Percentiles rank a stretch among this genome's conserved stretches.
Evolutionary conservation across 2,888 invertebrate genomes (phyloP).

Genomic region (Watsonalla cultraria): DNA sequence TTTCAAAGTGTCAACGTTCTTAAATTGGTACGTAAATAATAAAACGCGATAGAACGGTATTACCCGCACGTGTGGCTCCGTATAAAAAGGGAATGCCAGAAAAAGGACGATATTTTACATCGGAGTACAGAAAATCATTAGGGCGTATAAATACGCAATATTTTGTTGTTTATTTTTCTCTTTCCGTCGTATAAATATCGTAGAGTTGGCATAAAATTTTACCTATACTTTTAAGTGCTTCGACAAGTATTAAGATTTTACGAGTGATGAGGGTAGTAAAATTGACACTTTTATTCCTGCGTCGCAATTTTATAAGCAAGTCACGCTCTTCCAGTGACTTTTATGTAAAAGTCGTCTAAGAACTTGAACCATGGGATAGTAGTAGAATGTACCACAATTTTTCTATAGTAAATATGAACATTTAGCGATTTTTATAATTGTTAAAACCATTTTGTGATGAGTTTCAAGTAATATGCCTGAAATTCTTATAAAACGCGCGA

Average conservation of each 20-base stretch:
- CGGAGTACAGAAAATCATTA: not conserved
- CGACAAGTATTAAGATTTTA: constrained; percentile 29
- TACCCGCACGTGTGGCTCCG: not conserved
- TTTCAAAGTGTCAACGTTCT: not conserved
- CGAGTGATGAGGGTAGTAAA: constrained; percentile 45
- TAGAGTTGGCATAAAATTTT: not conserved
- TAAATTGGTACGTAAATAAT: not conserved
- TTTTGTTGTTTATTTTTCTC: not conserved
- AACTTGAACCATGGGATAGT: no score
- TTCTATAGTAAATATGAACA: no score
- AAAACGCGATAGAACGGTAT: not conserved
- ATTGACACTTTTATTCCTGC: constrained; percentile 44
- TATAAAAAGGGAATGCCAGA: not conserved
- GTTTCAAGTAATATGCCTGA: no score
- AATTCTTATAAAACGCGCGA: no score
- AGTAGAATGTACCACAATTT: no score
- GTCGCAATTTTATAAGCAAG: no score
- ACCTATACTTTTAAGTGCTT: constrained; percentile 23
- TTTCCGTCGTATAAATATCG: not conserved
- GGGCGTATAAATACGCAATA: not conserved
- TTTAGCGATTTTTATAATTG: no score
- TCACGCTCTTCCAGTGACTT: no score
- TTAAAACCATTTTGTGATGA: no score
- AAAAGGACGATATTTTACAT: not conserved
- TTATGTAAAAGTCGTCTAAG: no score